phyloP scores from a whole-genome alignment of 2,797 vertebrate genomes.

The Megalops cyprinoides region DNA sequence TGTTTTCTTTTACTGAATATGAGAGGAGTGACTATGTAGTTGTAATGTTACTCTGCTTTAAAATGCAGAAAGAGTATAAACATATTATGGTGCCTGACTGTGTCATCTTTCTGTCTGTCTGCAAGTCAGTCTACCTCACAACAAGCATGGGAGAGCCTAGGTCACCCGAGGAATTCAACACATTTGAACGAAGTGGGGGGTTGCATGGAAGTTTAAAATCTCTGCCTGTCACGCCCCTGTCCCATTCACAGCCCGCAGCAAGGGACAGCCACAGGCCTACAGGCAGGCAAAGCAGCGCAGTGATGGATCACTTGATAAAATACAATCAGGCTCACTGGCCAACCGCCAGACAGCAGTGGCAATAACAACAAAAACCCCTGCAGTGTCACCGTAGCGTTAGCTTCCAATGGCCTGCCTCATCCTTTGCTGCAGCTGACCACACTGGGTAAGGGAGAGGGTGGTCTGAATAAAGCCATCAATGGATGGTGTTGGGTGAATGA shows the following conservation, averaged over 20 bases:
- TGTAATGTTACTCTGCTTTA: background rate
- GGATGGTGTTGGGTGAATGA: no score
- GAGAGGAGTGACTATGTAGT: no score
- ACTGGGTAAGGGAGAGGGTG: slow-evolving; percentile 2
- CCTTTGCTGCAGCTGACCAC: background rate
- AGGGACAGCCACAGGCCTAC: no score
- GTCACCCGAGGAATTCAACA: no score
- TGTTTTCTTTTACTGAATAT: no score
- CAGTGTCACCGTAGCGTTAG: slow-evolving; percentile 35
- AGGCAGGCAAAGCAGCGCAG: slow-evolving; percentile 25
- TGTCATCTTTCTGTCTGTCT: no score
- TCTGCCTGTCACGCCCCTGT: background rate
- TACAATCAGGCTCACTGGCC: slow-evolving; percentile 37
- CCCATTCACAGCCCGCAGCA: background rate
- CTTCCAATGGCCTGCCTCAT: background rate
- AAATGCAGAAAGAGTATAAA: no score
- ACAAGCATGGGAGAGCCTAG: no score
- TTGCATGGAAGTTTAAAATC: background rate
- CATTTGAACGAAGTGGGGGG: background rate
- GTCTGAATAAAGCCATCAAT: slow-evolving; percentile 26
- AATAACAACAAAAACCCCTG: slow-evolving; percentile 44
- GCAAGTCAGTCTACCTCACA: no score
- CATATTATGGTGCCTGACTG: no score
- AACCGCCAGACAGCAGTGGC: slow-evolving; percentile 41
- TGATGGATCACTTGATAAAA: slow-evolving; percentile 37